Evolutionary conservation across 2,113 vertebrate species (phyloP).

Genomic region (Anolis carolinensis): DNA sequence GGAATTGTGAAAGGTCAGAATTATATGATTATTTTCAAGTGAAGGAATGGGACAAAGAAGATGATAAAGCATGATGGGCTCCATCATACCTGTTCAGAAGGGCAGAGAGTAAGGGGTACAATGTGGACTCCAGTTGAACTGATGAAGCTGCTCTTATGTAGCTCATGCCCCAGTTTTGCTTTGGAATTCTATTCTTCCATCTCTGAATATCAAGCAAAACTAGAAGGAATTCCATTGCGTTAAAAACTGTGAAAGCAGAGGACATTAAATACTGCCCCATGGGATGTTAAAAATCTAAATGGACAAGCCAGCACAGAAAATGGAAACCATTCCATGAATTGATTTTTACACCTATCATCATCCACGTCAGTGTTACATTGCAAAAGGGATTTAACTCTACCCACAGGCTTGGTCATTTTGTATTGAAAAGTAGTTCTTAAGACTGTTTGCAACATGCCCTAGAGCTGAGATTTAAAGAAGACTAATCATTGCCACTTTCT

Average conservation of each 20-base stretch:
- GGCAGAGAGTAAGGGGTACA: neutral
- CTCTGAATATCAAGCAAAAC: neutral
- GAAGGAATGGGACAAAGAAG: too few relatives aligned
- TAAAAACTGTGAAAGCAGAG: neutral
- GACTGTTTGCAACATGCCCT: neutral
- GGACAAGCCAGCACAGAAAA: neutral
- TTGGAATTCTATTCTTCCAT: neutral
- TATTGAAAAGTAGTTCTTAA: slow-evolving; percentile 4
- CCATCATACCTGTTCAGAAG: neutral
- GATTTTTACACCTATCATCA: slow-evolving; percentile 1
- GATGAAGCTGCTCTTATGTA: neutral
- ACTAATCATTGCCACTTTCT: slow-evolving; percentile 13
- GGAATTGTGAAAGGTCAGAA: too few relatives aligned
- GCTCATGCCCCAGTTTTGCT: neutral
- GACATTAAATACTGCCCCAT: neutral
- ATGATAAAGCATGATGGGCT: too few relatives aligned
- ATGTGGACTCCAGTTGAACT: neutral
- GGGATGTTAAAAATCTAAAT: neutral
- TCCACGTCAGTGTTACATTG: neutral
- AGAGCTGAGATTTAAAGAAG: neutral
- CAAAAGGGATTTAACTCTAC: neutral
- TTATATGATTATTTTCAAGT: too few relatives aligned
- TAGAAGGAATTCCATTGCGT: neutral
- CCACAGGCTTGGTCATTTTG: neutral
- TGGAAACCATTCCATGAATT: neutral